Evolutionary conservation across 30 jellyfish, hydroid and myxozoan species (phyloP).

Genomic region (Chironex yamaguchii): DNA sequence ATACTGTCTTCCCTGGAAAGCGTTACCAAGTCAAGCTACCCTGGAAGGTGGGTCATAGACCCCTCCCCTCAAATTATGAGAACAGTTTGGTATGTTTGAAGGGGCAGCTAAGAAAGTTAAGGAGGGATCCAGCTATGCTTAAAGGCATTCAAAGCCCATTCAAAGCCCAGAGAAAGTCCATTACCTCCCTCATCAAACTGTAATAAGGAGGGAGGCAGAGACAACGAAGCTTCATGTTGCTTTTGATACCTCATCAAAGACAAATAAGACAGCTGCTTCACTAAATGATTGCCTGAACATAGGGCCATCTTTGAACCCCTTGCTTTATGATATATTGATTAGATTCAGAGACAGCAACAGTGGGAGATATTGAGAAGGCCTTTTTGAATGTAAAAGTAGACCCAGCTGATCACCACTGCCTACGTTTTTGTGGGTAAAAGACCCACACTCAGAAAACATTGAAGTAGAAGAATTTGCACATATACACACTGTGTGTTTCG

Average conservation of each 20-base stretch:
- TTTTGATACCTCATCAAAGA: slow-evolving; percentile 35
- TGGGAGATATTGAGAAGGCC: slow-evolving; percentile 34
- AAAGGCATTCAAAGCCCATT: no score
- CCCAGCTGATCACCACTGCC: background rate
- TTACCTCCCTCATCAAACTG: slow-evolving; percentile 24
- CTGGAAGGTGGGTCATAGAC: no score
- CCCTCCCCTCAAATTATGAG: no score
- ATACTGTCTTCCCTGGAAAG: no score
- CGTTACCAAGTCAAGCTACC: no score
- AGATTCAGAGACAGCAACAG: slow-evolving; percentile 1
- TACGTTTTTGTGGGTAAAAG: no score
- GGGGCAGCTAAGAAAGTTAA: no score
- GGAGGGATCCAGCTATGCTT: no score
- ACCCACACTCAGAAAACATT: no score
- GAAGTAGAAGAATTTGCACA: no score
- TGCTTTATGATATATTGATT: background rate
- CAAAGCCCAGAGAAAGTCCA: background rate
- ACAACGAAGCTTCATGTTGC: slow-evolving; percentile 23
- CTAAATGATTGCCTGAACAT: slow-evolving; percentile 21
- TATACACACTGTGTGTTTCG: no score
- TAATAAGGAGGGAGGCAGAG: slow-evolving; percentile 4
- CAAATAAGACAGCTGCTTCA: background rate
- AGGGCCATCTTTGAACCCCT: slow-evolving; percentile 40
- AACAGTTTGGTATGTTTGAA: no score
- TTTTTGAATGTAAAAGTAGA: background rate